A percentile compares a stretch with the other conserved stretches of the same genome.
phyloP scores from a whole-genome alignment of 2,113 vertebrate species.

The Laticauda laticaudata region DNA sequence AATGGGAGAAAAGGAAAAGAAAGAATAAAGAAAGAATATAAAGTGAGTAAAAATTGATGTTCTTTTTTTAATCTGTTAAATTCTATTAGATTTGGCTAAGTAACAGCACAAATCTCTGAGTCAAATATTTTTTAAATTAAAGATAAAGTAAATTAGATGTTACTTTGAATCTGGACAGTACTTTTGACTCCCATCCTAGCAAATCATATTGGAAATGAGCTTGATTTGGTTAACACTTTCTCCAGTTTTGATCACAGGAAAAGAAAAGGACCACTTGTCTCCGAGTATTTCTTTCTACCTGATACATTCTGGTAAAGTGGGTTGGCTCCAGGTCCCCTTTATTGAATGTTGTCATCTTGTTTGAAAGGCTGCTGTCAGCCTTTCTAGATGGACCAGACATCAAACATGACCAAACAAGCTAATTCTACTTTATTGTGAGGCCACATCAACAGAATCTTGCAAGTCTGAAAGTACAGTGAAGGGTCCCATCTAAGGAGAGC shows the following conservation, averaged over 20 bases:
- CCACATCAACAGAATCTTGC: not conserved
- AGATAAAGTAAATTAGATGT: slow-evolving; percentile 62
- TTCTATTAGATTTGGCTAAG: slow-evolving; percentile 66
- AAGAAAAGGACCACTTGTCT: not conserved
- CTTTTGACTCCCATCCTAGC: slow-evolving; percentile 47
- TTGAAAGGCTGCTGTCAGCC: not conserved
- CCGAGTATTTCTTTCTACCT: not conserved
- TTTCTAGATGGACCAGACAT: not conserved
- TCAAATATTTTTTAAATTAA: slow-evolving; percentile 66
- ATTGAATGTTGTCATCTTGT: not conserved
- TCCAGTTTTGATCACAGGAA: slow-evolving; percentile 34
- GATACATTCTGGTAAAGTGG: not conserved
- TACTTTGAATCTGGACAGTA: slow-evolving; percentile 62
- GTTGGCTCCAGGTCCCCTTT: not conserved
- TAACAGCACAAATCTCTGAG: slow-evolving; percentile 61
- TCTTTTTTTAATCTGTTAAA: slow-evolving; percentile 58
- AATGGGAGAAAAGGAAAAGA: not conserved
- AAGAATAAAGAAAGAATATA: not conserved
- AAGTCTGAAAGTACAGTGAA: not conserved
- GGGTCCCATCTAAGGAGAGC: not conserved
- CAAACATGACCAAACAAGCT: not conserved
- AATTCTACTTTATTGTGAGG: not conserved
- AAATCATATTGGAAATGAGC: slow-evolving; percentile 41
- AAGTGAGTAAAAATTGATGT: slow-evolving; percentile 56
- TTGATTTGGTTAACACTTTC: slow-evolving; percentile 59